These are phyloP conservation scores for Allacma fusca DNA, from an alignment of 2,888 invertebrate genomes.

Conservation along the genomic window DNA sequence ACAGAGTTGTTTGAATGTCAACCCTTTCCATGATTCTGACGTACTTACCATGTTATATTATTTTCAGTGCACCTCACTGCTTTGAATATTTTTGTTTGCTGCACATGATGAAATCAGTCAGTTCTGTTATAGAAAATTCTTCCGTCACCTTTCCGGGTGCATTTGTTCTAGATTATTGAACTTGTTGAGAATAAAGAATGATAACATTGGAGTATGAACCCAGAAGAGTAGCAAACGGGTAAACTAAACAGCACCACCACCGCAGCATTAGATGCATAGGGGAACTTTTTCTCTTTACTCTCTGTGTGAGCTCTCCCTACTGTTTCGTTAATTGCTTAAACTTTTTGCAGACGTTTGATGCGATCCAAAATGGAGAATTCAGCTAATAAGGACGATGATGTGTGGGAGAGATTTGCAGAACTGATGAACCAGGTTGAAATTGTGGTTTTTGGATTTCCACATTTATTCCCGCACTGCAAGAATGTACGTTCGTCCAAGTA, in stretches of 20 bases:
- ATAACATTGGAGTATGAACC: too few relatives aligned
- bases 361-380: slow-evolving; percentile 36
- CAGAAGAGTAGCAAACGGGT: too few relatives aligned
- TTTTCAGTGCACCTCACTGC: neutral
- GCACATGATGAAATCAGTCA: neutral
- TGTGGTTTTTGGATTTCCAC: slow-evolving; percentile 35
- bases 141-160: slow-evolving; percentile 6
- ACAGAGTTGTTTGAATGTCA: slow-evolving; percentile 14
- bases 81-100: neutral
- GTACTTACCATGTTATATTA: neutral
- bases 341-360: slow-evolving; percentile 44
- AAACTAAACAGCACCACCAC: neutral
- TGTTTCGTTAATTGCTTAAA: neutral
- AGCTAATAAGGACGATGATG: slow-evolving; percentile 43
- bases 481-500: neutral
- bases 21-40: neutral
- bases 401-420: slow-evolving; percentile 45
- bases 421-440: slow-evolving; percentile 42
- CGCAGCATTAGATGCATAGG: neutral
- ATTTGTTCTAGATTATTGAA: slow-evolving; percentile 13
- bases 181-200: neutral
- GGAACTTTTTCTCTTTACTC: neutral
- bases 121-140: neutral
- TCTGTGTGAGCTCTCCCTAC: neutral
- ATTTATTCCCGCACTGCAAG: slow-evolving; percentile 33